phyloP scores from a whole-genome alignment of 2,888 invertebrate species.

The Gnatocerus cornutus region DNA sequence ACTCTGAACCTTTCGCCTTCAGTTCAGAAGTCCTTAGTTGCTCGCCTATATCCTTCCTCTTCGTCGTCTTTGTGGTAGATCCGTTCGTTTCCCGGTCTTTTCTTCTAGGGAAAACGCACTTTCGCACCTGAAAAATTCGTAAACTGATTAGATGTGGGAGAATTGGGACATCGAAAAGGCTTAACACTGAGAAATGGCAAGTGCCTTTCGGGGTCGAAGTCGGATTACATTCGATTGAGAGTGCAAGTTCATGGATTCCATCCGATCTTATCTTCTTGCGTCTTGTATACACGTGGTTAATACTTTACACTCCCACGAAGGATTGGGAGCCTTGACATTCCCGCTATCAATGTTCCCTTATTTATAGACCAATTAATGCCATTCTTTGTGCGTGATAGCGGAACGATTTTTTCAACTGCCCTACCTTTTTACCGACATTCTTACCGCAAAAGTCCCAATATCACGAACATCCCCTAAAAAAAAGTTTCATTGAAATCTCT shows the following conservation, averaged over 20 bases:
- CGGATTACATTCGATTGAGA: conserved; percentile 66
- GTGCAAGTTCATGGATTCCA: conserved; percentile 65
- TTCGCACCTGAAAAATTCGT: conserved; percentile 46
- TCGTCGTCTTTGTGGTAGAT: conserved; percentile 44
- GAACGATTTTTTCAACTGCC: no score
- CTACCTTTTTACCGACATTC: conserved; percentile 1
- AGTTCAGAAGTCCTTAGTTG: conserved; percentile 63
- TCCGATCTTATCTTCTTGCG: conserved; percentile 62
- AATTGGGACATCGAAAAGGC: conserved; percentile 38
- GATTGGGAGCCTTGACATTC: conserved; percentile 56
- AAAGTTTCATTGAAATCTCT: conserved; percentile 1
- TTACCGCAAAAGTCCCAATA: no score
- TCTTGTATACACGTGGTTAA: conserved; percentile 68
- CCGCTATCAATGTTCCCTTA: conserved; percentile 23
- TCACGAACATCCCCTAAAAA: background rate
- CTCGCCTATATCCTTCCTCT: conserved; percentile 48
- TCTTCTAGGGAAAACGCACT: conserved; percentile 21
- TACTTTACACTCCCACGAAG: conserved; percentile 68
- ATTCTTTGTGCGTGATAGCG: background rate
- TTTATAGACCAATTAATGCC: conserved; percentile 19
- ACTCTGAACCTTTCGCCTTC: conserved; percentile 69
- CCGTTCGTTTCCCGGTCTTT: conserved; percentile 44
- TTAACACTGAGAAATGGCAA: conserved; percentile 67
- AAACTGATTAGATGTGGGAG: conserved; percentile 48
- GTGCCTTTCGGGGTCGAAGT: conserved; percentile 65